A percentile compares a stretch with the other conserved stretches of the same genome.
phyloP scores from a whole-genome alignment of 1,140 invertebrate genomes.

The Pogonomyrmex californicus region DNA sequence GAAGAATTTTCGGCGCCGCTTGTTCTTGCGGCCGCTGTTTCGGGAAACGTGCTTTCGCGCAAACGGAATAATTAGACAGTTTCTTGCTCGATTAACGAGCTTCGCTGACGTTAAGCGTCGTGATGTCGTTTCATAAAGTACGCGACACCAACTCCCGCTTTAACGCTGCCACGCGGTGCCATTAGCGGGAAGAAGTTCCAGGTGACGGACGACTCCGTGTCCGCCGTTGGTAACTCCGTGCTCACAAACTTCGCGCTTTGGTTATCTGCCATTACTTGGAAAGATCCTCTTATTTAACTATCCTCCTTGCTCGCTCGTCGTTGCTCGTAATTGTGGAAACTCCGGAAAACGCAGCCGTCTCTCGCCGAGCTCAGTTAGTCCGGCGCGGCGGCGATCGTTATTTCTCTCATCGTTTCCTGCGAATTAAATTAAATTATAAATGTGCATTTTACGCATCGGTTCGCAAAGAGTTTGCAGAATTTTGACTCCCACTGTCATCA shows the following conservation, averaged over 20 bases:
- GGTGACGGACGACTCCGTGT: conserved; percentile 56
- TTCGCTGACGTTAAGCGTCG: conserved; percentile 26
- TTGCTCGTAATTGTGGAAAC: conserved; percentile 61
- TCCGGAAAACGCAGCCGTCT: conserved; percentile 28
- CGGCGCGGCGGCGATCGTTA: conserved; percentile 33
- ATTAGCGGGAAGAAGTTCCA: conserved; percentile 65
- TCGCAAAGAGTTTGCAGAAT: neutral
- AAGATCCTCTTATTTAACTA: conserved; percentile 65
- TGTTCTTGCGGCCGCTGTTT: neutral
- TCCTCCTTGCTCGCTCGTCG: conserved; percentile 36
- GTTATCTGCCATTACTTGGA: conserved; percentile 61
- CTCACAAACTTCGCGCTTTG: conserved; percentile 61
- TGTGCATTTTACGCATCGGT: conserved; percentile 35
- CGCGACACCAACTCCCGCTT: conserved; percentile 43
- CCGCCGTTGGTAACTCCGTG: conserved; percentile 36
- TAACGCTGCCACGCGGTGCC: conserved; percentile 43
- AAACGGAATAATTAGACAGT: conserved; percentile 53
- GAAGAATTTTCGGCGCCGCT: neutral
- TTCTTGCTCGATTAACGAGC: conserved; percentile 61
- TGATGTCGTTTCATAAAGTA: conserved; percentile 55
- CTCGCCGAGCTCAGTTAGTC: neutral
- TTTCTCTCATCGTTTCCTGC: conserved; percentile 4
- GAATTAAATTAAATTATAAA: conserved; percentile 41
- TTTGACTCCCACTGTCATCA: neutral
- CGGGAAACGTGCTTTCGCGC: neutral